These are phyloP conservation scores for Muscicapa striata DNA, from an alignment of 2,797 vertebrate genomes.

Conservation along the genomic window DNA sequence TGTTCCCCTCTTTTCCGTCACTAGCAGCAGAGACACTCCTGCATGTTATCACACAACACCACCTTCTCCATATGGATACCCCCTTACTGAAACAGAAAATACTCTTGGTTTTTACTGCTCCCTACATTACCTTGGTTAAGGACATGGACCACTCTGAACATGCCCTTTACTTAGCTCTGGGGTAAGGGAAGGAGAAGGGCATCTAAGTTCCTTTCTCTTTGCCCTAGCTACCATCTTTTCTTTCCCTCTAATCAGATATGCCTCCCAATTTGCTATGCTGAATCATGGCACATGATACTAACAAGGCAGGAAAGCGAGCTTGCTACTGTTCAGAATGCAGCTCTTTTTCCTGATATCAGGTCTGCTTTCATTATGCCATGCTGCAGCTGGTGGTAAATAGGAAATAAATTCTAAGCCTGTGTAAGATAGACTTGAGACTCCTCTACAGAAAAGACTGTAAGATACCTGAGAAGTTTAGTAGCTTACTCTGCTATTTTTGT, in stretches of 20 bases:
- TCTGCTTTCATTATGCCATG: neutral
- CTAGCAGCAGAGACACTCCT: neutral
- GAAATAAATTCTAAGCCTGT: slow-evolving; percentile 55
- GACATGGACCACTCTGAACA: neutral
- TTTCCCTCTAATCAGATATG: neutral
- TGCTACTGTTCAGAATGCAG: neutral
- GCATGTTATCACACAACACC: neutral
- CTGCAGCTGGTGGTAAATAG: slow-evolving; percentile 26
- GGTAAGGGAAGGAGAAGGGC: neutral
- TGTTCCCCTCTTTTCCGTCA: neutral
- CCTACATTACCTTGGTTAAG: neutral
- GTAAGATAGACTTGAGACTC: slow-evolving; percentile 53
- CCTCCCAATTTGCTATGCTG: neutral
- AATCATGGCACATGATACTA: neutral
- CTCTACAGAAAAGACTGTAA: slow-evolving; percentile 64
- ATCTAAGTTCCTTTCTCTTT: neutral
- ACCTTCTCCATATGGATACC: neutral
- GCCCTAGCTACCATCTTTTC: neutral
- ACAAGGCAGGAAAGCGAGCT: neutral
- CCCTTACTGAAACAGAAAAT: neutral
- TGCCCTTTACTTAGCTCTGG: neutral
- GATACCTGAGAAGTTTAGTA: slow-evolving; percentile 66
- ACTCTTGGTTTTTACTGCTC: neutral
- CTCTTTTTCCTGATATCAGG: neutral
- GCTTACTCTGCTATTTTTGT: slow-evolving; percentile 60